phyloP scores from a whole-genome alignment of 1,140 invertebrate species.

The Paramacrobiotus metropolitanus region DNA sequence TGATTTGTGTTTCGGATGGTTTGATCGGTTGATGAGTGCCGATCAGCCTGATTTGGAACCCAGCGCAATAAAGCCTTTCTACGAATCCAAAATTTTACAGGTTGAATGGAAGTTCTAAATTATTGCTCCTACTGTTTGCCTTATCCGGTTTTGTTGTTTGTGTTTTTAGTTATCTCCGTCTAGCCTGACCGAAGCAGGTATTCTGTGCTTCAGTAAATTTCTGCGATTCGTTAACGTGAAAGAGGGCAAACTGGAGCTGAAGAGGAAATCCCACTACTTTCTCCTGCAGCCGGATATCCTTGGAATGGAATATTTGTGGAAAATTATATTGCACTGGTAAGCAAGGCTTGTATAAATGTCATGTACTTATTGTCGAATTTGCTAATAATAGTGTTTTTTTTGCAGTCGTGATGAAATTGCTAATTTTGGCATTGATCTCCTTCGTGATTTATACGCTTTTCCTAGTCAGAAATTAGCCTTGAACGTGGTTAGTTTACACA shows the following conservation, averaged over 20 bases:
- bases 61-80: not conserved
- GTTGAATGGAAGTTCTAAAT: not conserved
- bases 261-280: constrained; percentile 48
- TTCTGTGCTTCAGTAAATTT: constrained; percentile 78
- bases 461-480: constrained; percentile 57
- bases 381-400: no score
- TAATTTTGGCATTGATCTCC: constrained; percentile 59
- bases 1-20: constrained; percentile 94
- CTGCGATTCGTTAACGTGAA: constrained; percentile 91
- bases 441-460: constrained; percentile 81
- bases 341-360: constrained; percentile 9
- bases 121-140: not conserved
- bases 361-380: no score
- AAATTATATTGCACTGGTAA: constrained; percentile 30
- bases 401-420: constrained; percentile 73
- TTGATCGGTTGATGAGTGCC: constrained; percentile 31
- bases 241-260: constrained; percentile 69
- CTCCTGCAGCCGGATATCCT: constrained; percentile 50
- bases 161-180: constrained; percentile 60
- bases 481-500: constrained; percentile 51
- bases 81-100: not conserved
- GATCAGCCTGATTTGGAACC: not conserved
- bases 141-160: not conserved
- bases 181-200: constrained; percentile 76
- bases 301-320: constrained; percentile 86